Percentiles rank a stretch among this genome's conserved stretches.
These are phyloP conservation scores for Darwinula stevensoni DNA, from an alignment of 2,888 invertebrate species.

Conservation along the genomic window DNA sequence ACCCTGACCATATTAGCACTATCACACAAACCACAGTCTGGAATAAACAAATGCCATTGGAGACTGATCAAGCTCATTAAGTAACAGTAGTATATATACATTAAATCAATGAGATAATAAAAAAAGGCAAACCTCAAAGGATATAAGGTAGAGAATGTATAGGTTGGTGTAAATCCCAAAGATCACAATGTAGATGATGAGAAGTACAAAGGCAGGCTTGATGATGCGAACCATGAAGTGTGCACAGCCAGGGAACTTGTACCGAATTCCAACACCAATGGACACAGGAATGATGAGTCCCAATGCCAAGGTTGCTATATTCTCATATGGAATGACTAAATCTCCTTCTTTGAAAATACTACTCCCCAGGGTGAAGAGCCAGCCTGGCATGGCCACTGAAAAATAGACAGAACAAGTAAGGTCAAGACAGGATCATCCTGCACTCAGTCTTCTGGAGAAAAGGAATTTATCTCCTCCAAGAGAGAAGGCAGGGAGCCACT, in stretches of 20 bases:
- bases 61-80: too few relatives aligned
- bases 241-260: constrained; percentile 30
- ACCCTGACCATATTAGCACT: constrained; percentile 53
- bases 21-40: constrained; percentile 51
- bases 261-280: constrained; percentile 34
- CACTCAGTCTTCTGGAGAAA: too few relatives aligned
- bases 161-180: constrained; percentile 68
- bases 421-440: too few relatives aligned
- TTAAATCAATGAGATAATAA: too few relatives aligned
- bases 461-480: too few relatives aligned
- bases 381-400: constrained; percentile 54
- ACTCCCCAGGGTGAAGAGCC: constrained; percentile 61
- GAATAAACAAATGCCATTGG: constrained; percentile 10
- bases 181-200: constrained; percentile 49
- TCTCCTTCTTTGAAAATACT: constrained; percentile 35
- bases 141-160: constrained; percentile 60
- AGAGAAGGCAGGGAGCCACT: too few relatives aligned
- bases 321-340: constrained; percentile 41
- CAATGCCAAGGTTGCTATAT: constrained; percentile 38
- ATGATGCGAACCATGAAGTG: constrained; percentile 41
- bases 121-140: constrained; percentile 52
- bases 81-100: too few relatives aligned
- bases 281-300: constrained; percentile 43
- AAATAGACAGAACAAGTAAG: constrained; percentile 11
- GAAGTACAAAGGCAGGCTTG: constrained; percentile 46